A percentile compares a stretch with the other conserved stretches of the same genome.
Evolutionary conservation across 2,113 vertebrate genomes (phyloP).

Genomic region (Campylomormyrus numenius): DNA sequence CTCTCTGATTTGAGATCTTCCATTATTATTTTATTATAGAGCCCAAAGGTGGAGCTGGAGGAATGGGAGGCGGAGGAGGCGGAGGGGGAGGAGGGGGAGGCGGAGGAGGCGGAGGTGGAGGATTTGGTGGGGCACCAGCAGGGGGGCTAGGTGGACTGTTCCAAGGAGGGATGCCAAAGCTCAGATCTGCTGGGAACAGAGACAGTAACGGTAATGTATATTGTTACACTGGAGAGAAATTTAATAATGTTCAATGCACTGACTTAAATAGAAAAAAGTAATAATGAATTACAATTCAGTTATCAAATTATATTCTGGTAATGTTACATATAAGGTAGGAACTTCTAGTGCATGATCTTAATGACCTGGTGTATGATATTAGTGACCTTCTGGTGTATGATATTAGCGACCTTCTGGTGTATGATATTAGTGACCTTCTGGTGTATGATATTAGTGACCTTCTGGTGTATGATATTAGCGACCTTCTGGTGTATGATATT

Average conservation of each 20-base stretch:
- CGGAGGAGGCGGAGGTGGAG: slow-evolving; percentile 22
- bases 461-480: background rate
- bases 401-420: background rate
- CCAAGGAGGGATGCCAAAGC: slow-evolving; percentile 88
- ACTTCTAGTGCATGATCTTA: background rate
- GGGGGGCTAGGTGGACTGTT: slow-evolving; percentile 71
- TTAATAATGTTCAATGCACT: background rate
- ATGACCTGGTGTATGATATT: background rate
- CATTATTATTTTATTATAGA: slow-evolving; percentile 59
- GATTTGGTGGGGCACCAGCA: slow-evolving; percentile 34
- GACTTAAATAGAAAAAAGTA: background rate
- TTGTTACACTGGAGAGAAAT: background rate
- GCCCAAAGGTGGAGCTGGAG: slow-evolving; percentile 65
- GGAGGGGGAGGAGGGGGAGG: slow-evolving; percentile 41
- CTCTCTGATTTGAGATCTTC: background rate
- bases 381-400: background rate
- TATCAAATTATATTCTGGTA: background rate
- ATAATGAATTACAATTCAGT: background rate
- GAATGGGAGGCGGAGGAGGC: slow-evolving; percentile 28
- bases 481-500: background rate
- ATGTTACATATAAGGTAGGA: background rate
- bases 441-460: background rate
- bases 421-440: background rate
- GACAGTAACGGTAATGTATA: slow-evolving; percentile 57
- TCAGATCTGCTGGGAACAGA: slow-evolving; percentile 72